Evolutionary conservation across 2,888 invertebrate genomes (phyloP).

Genomic region (Dryocosmus kuriphilus): DNA sequence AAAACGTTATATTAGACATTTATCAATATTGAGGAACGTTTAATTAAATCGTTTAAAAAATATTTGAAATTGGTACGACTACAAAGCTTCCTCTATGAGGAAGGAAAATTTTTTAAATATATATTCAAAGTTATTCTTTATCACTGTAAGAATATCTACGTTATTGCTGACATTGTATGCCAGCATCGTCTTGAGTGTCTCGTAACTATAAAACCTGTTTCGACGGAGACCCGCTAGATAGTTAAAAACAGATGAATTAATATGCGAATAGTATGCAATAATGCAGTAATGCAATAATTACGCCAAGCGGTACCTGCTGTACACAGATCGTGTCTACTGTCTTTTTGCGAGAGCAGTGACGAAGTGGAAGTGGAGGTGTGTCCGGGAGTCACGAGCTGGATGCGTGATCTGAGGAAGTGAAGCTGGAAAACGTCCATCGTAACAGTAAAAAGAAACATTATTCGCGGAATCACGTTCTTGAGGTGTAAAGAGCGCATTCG

Average conservation of each 20-base stretch:
- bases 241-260: conserved; percentile 19
- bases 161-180: not conserved
- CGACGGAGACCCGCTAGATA: not conserved
- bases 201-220: conserved; percentile 11
- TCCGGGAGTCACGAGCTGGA: conserved; percentile 12
- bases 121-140: not conserved
- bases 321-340: not conserved
- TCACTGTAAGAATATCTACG: not conserved
- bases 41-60: too few relatives aligned
- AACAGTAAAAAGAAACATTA: conserved; percentile 23
- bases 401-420: conserved; percentile 26
- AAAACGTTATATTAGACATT: too few relatives aligned
- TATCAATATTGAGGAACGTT: too few relatives aligned
- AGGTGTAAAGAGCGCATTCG: not conserved
- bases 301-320: not conserved
- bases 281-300: conserved; percentile 21
- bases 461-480: conserved; percentile 4
- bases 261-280: not conserved
- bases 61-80: too few relatives aligned
- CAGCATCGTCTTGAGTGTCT: not conserved
- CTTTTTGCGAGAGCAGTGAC: conserved; percentile 6
- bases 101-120: too few relatives aligned
- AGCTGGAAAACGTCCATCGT: conserved; percentile 8
- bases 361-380: conserved; percentile 32
- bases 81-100: too few relatives aligned